Evolutionary conservation across 1,140 invertebrate genomes (phyloP).

Genomic region (Frieseomelitta varia): DNA sequence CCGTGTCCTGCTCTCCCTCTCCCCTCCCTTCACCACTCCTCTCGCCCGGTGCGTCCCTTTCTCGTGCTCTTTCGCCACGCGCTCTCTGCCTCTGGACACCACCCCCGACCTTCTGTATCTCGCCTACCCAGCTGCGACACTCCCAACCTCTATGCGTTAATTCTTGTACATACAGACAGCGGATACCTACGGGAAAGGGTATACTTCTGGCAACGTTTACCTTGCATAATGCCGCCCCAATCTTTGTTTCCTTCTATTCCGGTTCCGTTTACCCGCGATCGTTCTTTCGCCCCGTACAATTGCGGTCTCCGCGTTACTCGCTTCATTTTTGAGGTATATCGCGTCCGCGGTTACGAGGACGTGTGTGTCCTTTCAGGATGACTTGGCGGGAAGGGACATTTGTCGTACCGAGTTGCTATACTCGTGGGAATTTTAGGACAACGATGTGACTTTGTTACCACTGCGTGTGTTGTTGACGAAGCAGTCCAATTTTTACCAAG

Average conservation of each 20-base stretch:
- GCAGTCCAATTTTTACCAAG: no score
- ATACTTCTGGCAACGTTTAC: constrained; percentile 64
- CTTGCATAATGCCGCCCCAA: constrained; percentile 67
- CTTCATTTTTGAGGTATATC: background rate
- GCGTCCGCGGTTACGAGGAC: no score
- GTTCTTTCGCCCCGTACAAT: constrained; percentile 20
- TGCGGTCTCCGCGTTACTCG: background rate
- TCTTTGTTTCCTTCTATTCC: constrained; percentile 60
- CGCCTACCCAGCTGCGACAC: constrained; percentile 76
- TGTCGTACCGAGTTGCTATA: background rate
- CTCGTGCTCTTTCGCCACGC: constrained; percentile 28
- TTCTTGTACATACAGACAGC: constrained; percentile 74
- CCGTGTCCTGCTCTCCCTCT: background rate
- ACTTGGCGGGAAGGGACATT: background rate
- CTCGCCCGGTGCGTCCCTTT: constrained; percentile 30
- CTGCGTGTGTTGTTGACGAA: no score
- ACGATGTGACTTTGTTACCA: no score
- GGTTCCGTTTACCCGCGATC: constrained; percentile 11
- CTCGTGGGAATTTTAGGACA: background rate
- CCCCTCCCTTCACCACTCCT: background rate
- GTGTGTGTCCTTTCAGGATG: background rate
- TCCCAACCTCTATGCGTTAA: constrained; percentile 78
- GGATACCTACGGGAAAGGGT: constrained; percentile 60
- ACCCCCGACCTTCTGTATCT: constrained; percentile 70
- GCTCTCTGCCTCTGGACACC: constrained; percentile 61